These are phyloP conservation scores for Cyanistes caeruleus DNA, from an alignment of 2,113 vertebrate species.

Conservation along the genomic window DNA sequence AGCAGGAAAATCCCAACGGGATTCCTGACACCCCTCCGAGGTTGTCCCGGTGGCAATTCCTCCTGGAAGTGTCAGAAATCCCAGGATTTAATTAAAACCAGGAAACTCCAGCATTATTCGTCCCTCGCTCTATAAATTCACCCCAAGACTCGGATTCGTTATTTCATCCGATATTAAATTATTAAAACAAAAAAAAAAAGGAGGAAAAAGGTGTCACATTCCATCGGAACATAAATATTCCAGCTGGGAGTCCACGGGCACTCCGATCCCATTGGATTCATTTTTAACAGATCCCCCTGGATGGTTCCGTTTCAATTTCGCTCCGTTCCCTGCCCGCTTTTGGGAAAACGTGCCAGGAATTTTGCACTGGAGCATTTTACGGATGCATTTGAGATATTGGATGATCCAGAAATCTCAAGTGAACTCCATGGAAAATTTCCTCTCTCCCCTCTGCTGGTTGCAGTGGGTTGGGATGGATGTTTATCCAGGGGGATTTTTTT, in stretches of 20 bases:
- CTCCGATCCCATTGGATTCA: not conserved
- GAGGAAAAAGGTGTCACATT: not conserved
- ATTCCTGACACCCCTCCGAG: not conserved
- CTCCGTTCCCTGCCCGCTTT: fast-evolving
- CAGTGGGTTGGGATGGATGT: not conserved
- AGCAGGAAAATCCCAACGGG: not conserved
- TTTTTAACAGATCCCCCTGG: not conserved
- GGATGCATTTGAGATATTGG: not conserved
- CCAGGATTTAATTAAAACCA: constrained; percentile 36
- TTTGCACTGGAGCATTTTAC: constrained; percentile 37
- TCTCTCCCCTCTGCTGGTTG: not conserved
- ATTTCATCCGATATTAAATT: not conserved
- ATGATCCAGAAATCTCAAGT: not conserved
- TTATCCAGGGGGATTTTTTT: not conserved
- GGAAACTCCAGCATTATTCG: not conserved
- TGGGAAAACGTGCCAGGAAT: not conserved
- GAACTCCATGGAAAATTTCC: not conserved
- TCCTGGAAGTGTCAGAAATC: not conserved
- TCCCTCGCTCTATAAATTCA: not conserved
- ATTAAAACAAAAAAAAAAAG: too few species aligned
- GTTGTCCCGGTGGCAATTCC: not conserved
- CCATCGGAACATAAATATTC: constrained; percentile 28
- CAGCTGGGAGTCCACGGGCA: not conserved
- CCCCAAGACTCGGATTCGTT: not conserved
- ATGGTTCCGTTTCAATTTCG: not conserved